Evolutionary conservation across 2,888 invertebrate genomes (phyloP).

Genomic region (Agrilus mali): DNA sequence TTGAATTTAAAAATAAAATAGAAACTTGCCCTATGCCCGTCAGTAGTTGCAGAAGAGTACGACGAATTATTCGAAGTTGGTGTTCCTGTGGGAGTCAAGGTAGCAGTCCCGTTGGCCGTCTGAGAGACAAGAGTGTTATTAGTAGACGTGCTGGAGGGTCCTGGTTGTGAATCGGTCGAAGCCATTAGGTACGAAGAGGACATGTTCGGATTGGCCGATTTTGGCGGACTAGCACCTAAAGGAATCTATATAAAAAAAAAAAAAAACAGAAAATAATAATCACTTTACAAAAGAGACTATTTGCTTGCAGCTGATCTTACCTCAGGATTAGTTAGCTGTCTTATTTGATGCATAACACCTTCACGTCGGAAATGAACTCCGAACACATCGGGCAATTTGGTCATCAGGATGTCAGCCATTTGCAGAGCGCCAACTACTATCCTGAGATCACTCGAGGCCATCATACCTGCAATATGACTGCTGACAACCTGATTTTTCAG

Average conservation of each 20-base stretch:
- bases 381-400: constrained; percentile 90
- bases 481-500: constrained; percentile 69
- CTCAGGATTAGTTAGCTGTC: constrained; percentile 58
- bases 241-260: constrained; percentile 27
- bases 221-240: constrained; percentile 43
- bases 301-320: constrained; percentile 18
- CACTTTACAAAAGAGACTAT: background rate
- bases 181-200: constrained; percentile 38
- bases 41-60: constrained; percentile 37
- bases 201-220: constrained; percentile 37
- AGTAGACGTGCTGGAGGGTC: constrained; percentile 31
- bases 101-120: constrained; percentile 29
- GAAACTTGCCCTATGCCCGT: constrained; percentile 15
- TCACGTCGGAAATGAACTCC: constrained; percentile 91
- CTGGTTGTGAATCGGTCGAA: constrained; percentile 34
- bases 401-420: constrained; percentile 94
- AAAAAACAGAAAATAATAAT: background rate
- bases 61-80: constrained; percentile 27
- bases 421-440: constrained; percentile 95
- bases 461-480: constrained; percentile 96
- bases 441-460: constrained; percentile 91
- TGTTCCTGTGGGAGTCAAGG: constrained; percentile 20
- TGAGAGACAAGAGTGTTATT: constrained; percentile 16
- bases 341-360: constrained; percentile 88
- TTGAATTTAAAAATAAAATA: background rate